Evolutionary conservation across 2,113 vertebrate genomes (phyloP).

Genomic region (Oostethus manadensis): DNA sequence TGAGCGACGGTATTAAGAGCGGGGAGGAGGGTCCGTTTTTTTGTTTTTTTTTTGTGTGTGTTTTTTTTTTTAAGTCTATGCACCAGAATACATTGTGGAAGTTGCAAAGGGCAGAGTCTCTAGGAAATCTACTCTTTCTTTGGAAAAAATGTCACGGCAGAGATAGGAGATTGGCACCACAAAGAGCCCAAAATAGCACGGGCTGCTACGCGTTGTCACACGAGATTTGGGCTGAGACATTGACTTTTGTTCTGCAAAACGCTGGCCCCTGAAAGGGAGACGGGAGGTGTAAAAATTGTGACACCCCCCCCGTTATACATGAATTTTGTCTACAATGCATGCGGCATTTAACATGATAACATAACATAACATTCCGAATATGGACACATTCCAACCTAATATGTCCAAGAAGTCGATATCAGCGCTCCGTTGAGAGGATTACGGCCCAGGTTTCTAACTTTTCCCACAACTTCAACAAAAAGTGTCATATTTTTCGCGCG

Average conservation of each 20-base stretch:
- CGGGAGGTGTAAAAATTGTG: constrained; percentile 87
- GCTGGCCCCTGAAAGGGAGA: constrained; percentile 88
- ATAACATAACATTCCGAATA: constrained; percentile 74
- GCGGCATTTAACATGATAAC: constrained; percentile 85
- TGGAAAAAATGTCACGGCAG: constrained; percentile 98
- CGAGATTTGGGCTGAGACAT: constrained; percentile 97
- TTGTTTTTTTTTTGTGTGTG: too few species aligned
- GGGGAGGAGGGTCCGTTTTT: constrained; percentile 74
- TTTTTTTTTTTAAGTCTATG: constrained; percentile 68
- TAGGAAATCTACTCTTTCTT: constrained; percentile 99
- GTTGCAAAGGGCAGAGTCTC: constrained; percentile 98
- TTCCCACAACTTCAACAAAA: constrained; percentile 92
- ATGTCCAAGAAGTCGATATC: constrained; percentile 28
- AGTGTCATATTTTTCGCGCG: constrained; percentile 91
- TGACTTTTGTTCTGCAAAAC: constrained; percentile 97
- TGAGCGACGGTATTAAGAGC: constrained; percentile 77
- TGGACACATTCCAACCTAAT: too few species aligned
- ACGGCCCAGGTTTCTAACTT: constrained; percentile 81
- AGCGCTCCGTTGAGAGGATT: constrained; percentile 80
- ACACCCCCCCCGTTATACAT: constrained; percentile 73
- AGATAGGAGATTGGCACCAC: constrained; percentile 99
- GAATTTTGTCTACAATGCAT: too few species aligned
- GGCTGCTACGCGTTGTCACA: constrained; percentile 99
- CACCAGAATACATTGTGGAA: constrained; percentile 89
- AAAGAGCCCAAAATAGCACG: constrained; percentile 96